Conservation (phyloP, 2,888 invertebrate species). For the Ethmia dodecea region DNA sequence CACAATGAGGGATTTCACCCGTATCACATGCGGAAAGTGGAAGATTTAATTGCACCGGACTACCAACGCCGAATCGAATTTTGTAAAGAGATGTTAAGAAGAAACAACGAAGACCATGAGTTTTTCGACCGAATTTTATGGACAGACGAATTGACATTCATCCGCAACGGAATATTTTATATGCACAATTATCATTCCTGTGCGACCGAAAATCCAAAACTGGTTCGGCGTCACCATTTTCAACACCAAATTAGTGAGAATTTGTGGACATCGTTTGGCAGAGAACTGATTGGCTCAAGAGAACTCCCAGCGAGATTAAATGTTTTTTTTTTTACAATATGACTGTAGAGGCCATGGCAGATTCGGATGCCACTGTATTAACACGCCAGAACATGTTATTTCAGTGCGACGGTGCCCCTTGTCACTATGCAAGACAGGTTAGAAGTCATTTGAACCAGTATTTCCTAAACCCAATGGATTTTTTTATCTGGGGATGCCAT, state of each 20-base stretch:
- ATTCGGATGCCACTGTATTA: too few relatives aligned
- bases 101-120: background rate
- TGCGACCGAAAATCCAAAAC: too few relatives aligned
- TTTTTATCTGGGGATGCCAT: conserved; percentile 4
- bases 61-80: background rate
- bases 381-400: background rate
- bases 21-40: background rate
- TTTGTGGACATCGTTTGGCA: too few relatives aligned
- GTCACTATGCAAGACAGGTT: background rate
- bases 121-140: background rate
- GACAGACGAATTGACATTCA: conserved; percentile 16
- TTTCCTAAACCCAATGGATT: too few relatives aligned
- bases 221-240: too few relatives aligned
- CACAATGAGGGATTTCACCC: background rate
- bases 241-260: too few relatives aligned
- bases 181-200: too few relatives aligned
- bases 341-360: too few relatives aligned
- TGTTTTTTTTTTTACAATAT: too few relatives aligned
- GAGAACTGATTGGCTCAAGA: too few relatives aligned
- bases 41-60: background rate
- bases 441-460: background rate
- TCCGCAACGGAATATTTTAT: conserved; percentile 5
- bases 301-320: too few relatives aligned
- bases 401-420: conserved; percentile 1
- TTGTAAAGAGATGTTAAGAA: background rate